Base-by-base conservation (phyloP, 2,888 invertebrate species). In the Stenotaenia linearis region DNA sequence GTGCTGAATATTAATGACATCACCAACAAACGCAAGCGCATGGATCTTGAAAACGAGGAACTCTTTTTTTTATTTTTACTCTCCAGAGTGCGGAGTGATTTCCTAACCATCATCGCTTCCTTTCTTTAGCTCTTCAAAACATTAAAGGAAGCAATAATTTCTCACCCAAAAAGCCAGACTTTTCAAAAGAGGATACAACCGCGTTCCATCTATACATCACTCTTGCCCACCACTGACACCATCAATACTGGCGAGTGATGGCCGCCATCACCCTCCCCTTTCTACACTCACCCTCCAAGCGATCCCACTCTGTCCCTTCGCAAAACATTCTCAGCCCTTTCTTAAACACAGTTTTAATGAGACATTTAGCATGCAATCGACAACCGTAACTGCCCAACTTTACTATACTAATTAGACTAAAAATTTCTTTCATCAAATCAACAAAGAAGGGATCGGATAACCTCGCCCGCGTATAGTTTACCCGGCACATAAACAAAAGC, bases 261-360 rank as follows among this genome's bases (percentile, higher is more conserved):
- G 37, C 77, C 77, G 23, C 32, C 25, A 76, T 76, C 37, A 32
- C 77, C 77, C 76, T 37, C 37, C 15, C 77, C 15, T 37, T 76
- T 35, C 23, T 37, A n/a, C 37, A 25, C 77, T 37, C 18, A 35
- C 77, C 32, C 77, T 37, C 35, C 30, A 35, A 76, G 15, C 77
- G 7, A 32, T 37, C 37, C 37, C 18, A 76, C 77, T 76, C 77
- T 25, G n/a, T 37, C 77, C 28, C 6, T 74, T 15, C 28, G 10
- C 18, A 10, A 15, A 1, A 50, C 50, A 50, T 32, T 50, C 50
- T 21, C 18, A 18, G 21, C 18, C 50, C 50, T 21, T n/a, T 21
- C 18, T 18, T 18, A 18, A n/a, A 74, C 74, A 74, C 28, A 74
- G 18, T n/a, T 74, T 32, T 74, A 74, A 74, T 30, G 75, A 28